Percentiles rank a stretch among this genome's conserved stretches.
Evolutionary conservation across 2,113 vertebrate genomes (phyloP).

Genomic region (Pluvialis apricaria): DNA sequence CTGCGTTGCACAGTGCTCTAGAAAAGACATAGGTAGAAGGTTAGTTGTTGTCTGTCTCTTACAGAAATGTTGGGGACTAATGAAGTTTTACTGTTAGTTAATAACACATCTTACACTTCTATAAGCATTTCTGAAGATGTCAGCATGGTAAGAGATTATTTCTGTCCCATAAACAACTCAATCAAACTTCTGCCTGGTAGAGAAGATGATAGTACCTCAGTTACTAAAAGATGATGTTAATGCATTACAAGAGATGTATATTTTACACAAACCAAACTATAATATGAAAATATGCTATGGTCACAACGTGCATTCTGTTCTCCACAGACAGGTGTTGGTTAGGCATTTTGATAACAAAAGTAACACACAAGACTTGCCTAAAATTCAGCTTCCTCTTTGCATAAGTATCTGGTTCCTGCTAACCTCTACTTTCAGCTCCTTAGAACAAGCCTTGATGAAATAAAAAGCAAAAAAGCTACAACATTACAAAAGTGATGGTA

Average conservation of each 20-base stretch:
- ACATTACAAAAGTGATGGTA: background rate
- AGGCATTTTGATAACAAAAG: background rate
- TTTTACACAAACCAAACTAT: background rate
- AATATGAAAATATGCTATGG: background rate
- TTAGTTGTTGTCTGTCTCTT: background rate
- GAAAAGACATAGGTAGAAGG: background rate
- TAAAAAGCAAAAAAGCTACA: background rate
- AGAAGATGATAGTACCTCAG: background rate
- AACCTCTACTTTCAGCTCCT: background rate
- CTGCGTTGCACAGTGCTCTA: background rate
- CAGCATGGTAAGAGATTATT: background rate
- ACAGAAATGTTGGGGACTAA: background rate
- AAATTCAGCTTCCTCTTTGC: background rate
- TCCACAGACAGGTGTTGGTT: background rate
- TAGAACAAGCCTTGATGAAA: background rate
- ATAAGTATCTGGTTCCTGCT: background rate
- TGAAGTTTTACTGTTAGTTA: background rate
- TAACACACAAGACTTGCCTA: background rate
- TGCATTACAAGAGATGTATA: fast-evolving
- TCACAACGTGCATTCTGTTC: background rate
- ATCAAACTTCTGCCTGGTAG: background rate
- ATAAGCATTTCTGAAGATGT: background rate
- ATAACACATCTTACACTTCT: background rate
- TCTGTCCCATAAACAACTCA: background rate
- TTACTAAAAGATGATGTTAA: background rate